These are phyloP conservation scores for Drosophila pseudoananassae DNA, from an alignment of 1,140 invertebrate species.

Conservation along the genomic window DNA sequence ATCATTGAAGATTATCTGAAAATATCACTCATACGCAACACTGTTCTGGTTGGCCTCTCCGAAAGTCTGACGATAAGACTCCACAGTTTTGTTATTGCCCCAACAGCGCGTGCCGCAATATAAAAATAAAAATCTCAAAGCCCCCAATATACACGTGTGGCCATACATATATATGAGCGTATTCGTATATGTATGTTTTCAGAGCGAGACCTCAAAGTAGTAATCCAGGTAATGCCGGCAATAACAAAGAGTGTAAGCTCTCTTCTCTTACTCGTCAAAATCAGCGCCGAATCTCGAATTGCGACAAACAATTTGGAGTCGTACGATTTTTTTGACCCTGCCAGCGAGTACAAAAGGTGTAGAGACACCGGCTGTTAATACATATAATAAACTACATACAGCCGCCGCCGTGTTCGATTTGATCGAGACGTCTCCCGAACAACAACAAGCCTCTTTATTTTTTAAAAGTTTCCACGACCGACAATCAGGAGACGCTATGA, in stretches of 20 bases:
- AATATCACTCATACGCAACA: conserved; percentile 28
- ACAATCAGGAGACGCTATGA: conserved; percentile 22
- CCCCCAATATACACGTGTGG: conserved; percentile 19
- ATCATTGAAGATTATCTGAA: conserved; percentile 10
- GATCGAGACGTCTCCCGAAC: conserved; percentile 12
- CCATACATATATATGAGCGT: not conserved
- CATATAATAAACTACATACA: conserved; percentile 19
- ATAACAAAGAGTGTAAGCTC: conserved; percentile 29
- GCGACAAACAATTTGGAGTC: conserved; percentile 20
- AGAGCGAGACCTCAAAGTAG: conserved; percentile 16
- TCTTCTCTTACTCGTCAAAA: conserved; percentile 11
- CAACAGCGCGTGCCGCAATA: conserved; percentile 43
- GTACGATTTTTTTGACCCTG: conserved; percentile 27
- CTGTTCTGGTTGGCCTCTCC: conserved; percentile 23
- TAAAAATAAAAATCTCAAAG: conserved; percentile 57
- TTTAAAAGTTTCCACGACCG: conserved; percentile 36
- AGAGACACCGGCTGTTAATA: conserved; percentile 37
- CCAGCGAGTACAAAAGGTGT: conserved; percentile 6
- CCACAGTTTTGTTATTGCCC: conserved; percentile 19
- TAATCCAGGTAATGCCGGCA: conserved; percentile 24
- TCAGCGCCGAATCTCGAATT: conserved; percentile 19
- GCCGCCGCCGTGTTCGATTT: conserved; percentile 11
- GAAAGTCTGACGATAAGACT: conserved; percentile 20
- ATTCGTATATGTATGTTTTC: not conserved
- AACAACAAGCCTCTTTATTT: conserved; percentile 13